Base-by-base conservation (phyloP, 2,113 vertebrate genomes). In the Rhineura floridana region DNA sequence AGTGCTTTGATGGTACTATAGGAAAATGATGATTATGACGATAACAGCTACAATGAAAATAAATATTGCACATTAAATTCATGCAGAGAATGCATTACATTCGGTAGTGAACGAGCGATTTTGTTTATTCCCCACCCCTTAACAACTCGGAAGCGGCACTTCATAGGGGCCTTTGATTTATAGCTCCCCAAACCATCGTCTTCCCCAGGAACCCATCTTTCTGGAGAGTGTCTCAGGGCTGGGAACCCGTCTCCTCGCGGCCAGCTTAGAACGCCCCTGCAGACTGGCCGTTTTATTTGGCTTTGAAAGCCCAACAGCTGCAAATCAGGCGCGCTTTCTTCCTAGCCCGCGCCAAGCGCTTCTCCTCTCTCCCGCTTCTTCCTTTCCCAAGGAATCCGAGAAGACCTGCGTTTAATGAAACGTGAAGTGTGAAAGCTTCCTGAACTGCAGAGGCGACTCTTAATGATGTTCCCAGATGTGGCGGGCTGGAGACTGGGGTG, bases 361-460 rank as follows among this genome's bases (percentile, higher is more conserved):
- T 7, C 23, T 36, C 46, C 55, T n/a, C 46, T 67, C 39, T 77
- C 81, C 72, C 39, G 9, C 23, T 88, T 90, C 88, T 93, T 93
- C 93, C 96, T 97, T 98, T 98, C 97, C 97, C 96, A 96, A 97
- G 98, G 97, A 98, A 97, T 97, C 97, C 94, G 96, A 96, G 97
- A 96, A 96, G 97, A 96, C 97, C 97, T 70, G 93, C 94, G 96
- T 96, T 98, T 99, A 99, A 99, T 99, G 98, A 98, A 98, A 98
- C 97, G 97, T 98, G 98, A 98, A 98, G 98, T 98, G 98, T 98
- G 98, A 98, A 98, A 98, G 98, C 98, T 98, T 99, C 98, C 98
- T 95, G 97, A 97, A 97, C 92, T 50, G 94, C 95, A 90, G 93
- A 94, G 97, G 96, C 96, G 97, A 97, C 96, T 63, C 69, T 97